A percentile compares a stretch with the other conserved stretches of the same genome.
These are phyloP conservation scores for Pachyrhynchus sulphureomaculatus DNA, from an alignment of 1,140 invertebrate species.

Conservation along the genomic window DNA sequence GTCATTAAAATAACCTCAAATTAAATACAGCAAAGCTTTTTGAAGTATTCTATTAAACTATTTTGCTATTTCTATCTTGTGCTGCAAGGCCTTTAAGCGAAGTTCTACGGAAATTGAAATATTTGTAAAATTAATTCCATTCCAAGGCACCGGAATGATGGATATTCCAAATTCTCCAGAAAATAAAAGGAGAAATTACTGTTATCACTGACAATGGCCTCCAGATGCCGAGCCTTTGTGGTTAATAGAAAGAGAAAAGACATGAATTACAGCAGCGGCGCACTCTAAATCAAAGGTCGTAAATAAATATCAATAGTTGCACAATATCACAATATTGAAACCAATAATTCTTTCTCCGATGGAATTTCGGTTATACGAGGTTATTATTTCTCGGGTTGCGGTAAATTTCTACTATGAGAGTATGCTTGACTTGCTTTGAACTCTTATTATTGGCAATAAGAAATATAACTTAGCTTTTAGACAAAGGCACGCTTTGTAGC, in stretches of 20 bases:
- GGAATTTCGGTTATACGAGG: neutral
- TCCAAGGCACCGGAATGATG: neutral
- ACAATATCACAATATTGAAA: slow-evolving; percentile 16
- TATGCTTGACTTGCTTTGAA: too few species aligned
- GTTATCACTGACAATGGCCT: slow-evolving; percentile 15
- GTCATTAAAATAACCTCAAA: slow-evolving; percentile 13
- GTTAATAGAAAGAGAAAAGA: slow-evolving; percentile 14
- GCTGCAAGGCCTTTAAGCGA: neutral
- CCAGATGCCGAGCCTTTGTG: slow-evolving; percentile 14
- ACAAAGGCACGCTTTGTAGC: too few species aligned
- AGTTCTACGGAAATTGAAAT: slow-evolving; percentile 19
- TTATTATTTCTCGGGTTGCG: too few species aligned
- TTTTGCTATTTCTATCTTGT: slow-evolving; percentile 14
- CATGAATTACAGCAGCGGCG: slow-evolving; percentile 17
- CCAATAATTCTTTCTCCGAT: slow-evolving; percentile 14
- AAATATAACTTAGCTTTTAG: too few species aligned
- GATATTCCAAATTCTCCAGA: neutral
- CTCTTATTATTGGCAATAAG: too few species aligned
- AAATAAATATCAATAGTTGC: slow-evolving; percentile 30
- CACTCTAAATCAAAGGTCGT: slow-evolving; percentile 13
- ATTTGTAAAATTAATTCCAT: slow-evolving; percentile 21
- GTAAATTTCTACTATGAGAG: too few species aligned
- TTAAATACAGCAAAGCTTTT: slow-evolving; percentile 23
- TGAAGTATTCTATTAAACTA: slow-evolving; percentile 1
- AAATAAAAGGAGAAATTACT: slow-evolving; percentile 5